These are phyloP conservation scores for Olivierus martensii DNA, from an alignment of 1,140 invertebrate genomes.

Conservation along the genomic window DNA sequence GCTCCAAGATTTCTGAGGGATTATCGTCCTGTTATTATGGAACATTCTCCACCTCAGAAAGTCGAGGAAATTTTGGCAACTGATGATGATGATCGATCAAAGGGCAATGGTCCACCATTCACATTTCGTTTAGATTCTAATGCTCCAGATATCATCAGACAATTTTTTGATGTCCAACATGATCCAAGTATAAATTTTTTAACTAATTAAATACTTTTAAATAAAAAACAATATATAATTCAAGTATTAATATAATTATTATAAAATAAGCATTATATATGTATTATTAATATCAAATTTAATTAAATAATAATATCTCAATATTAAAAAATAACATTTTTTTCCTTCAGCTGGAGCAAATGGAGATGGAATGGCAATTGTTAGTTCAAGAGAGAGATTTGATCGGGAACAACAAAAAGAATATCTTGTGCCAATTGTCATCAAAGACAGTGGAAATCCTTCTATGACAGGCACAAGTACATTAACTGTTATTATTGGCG, in stretches of 20 bases:
- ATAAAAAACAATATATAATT: no score
- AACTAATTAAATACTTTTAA: no score
- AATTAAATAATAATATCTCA: background rate
- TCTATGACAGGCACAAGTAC: slow-evolving; percentile 91
- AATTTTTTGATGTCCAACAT: slow-evolving; percentile 67
- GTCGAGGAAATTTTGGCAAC: slow-evolving; percentile 87
- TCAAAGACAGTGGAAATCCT: slow-evolving; percentile 77
- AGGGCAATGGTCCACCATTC: slow-evolving; percentile 89
- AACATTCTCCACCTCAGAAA: slow-evolving; percentile 68
- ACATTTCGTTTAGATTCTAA: slow-evolving; percentile 84
- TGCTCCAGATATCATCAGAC: slow-evolving; percentile 78
- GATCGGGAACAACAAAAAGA: slow-evolving; percentile 92
- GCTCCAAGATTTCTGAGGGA: slow-evolving; percentile 47
- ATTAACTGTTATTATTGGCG: slow-evolving; percentile 87
- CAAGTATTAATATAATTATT: background rate
- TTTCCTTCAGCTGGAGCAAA: slow-evolving; percentile 71
- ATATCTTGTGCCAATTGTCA: slow-evolving; percentile 84
- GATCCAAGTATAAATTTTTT: slow-evolving; percentile 9
- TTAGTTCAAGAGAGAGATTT: slow-evolving; percentile 76
- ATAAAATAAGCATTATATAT: background rate
- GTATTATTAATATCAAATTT: no score
- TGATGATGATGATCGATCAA: slow-evolving; percentile 87
- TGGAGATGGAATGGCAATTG: slow-evolving; percentile 88
- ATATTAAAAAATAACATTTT: slow-evolving; percentile 23
- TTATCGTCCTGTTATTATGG: slow-evolving; percentile 79